Conservation (phyloP, 2,888 invertebrate species). For the Eupsilia transversa region DNA sequence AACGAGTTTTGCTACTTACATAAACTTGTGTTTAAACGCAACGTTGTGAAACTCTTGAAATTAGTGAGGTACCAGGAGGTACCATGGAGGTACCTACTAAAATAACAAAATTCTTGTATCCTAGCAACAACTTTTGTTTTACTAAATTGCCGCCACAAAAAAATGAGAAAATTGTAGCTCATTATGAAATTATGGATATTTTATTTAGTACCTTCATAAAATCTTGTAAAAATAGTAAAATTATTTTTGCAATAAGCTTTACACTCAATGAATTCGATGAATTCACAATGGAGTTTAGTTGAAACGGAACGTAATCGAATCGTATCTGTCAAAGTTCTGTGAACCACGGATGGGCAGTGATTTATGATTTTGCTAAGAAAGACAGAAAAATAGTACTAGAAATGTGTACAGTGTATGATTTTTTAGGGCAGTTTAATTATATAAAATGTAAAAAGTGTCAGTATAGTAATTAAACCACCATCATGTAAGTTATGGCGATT, state of each 20-base stretch:
- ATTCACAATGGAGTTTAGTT: neutral
- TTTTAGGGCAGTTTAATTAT: constrained; percentile 68
- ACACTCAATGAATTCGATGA: neutral
- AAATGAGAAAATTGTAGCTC: too few species aligned
- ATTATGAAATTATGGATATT: neutral
- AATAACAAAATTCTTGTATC: constrained; percentile 43
- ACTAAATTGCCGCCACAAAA: neutral
- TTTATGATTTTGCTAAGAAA: constrained; percentile 75
- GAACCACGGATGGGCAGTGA: constrained; percentile 74
- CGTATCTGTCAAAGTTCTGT: constrained; percentile 71
- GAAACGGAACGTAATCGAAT: constrained; percentile 59
- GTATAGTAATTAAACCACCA: constrained; percentile 70
- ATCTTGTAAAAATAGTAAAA: neutral
- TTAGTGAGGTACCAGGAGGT: too few species aligned
- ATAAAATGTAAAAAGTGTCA: constrained; percentile 81
- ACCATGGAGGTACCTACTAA: too few species aligned
- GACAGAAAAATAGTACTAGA: constrained; percentile 70
- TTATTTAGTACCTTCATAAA: neutral
- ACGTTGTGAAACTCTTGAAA: neutral
- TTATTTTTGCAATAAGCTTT: neutral
- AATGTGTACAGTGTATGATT: constrained; percentile 74
- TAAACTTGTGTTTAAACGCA: neutral
- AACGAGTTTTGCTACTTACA: neutral
- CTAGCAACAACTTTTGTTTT: constrained; percentile 31
- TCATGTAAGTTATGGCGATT: constrained; percentile 80